Conservation (phyloP, 1,140 invertebrate species). For the Drosophila parvula region DNA sequence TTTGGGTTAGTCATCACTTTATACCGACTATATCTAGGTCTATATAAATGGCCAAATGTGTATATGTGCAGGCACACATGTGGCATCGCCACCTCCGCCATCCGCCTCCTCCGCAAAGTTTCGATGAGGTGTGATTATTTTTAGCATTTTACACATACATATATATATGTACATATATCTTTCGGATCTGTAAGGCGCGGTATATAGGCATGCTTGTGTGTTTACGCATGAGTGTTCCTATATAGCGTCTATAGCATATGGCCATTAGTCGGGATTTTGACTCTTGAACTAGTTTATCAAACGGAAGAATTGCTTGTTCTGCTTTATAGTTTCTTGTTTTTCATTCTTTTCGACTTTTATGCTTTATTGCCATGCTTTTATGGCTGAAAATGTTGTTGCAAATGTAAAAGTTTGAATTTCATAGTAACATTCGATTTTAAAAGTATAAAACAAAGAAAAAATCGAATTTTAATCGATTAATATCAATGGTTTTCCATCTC, state of each 20-base stretch:
- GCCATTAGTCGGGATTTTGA: slow-evolving; percentile 39
- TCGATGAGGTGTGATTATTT: slow-evolving; percentile 55
- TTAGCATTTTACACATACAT: slow-evolving; percentile 25
- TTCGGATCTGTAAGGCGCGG: slow-evolving; percentile 22
- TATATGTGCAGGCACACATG: slow-evolving; percentile 34
- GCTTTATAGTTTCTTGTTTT: slow-evolving; percentile 1
- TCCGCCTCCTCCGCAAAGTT: slow-evolving; percentile 45
- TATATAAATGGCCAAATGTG: slow-evolving; percentile 25
- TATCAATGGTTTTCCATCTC: neutral
- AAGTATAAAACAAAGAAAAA: neutral
- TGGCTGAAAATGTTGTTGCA: neutral
- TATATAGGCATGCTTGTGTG: slow-evolving; percentile 9
- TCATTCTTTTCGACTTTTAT: neutral
- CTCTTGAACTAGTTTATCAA: slow-evolving; percentile 51
- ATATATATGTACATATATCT: slow-evolving; percentile 22
- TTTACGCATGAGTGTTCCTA: slow-evolving; percentile 35
- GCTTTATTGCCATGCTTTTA: slow-evolving; percentile 8
- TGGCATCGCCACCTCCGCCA: slow-evolving; percentile 24
- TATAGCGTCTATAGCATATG: slow-evolving; percentile 28
- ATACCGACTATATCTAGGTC: slow-evolving; percentile 39
- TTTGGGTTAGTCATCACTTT: slow-evolving; percentile 68
- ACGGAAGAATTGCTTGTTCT: slow-evolving; percentile 28
- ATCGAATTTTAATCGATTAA: neutral
- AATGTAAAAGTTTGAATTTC: neutral
- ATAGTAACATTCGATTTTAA: neutral